phyloP scores from a whole-genome alignment of 2,888 invertebrate genomes.

The Pristionchus mayeri region DNA sequence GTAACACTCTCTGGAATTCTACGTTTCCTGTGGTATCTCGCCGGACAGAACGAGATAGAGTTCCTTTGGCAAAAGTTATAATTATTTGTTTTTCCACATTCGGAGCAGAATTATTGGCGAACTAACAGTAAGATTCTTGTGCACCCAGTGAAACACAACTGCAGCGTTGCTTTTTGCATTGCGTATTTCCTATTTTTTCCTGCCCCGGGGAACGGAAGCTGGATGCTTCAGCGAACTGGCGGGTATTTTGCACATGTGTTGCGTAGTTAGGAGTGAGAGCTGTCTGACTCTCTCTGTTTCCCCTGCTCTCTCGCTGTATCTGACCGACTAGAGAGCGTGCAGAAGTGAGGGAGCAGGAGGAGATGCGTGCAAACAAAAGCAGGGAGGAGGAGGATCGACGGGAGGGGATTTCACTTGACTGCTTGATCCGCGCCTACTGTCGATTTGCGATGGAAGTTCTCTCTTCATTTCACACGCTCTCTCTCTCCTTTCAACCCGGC shows the following conservation, averaged over 20 bases:
- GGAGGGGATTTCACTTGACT: neutral
- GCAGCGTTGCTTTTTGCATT: neutral
- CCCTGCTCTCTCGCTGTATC: no score
- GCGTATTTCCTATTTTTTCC: no score
- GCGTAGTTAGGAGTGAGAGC: neutral
- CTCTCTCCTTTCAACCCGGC: neutral
- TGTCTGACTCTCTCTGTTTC: neutral
- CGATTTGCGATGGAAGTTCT: neutral
- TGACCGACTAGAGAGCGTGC: no score
- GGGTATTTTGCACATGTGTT: slow-evolving; percentile 33
- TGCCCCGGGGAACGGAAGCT: no score
- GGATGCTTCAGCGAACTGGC: no score
- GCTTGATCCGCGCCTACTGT: slow-evolving; percentile 6
- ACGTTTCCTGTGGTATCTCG: neutral
- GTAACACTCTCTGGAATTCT: neutral
- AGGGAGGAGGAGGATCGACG: neutral
- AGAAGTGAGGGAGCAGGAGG: no score
- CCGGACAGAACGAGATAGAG: no score
- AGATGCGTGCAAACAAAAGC: slow-evolving; percentile 32
- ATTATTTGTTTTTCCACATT: no score
- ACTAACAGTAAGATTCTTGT: no score
- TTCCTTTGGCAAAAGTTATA: no score
- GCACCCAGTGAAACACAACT: no score
- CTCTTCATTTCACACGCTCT: neutral
- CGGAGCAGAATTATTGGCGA: no score